A percentile compares a stretch with the other conserved stretches of the same genome.
Conservation (phyloP, 2,797 vertebrate genomes). For the Nothura maculosa region DNA sequence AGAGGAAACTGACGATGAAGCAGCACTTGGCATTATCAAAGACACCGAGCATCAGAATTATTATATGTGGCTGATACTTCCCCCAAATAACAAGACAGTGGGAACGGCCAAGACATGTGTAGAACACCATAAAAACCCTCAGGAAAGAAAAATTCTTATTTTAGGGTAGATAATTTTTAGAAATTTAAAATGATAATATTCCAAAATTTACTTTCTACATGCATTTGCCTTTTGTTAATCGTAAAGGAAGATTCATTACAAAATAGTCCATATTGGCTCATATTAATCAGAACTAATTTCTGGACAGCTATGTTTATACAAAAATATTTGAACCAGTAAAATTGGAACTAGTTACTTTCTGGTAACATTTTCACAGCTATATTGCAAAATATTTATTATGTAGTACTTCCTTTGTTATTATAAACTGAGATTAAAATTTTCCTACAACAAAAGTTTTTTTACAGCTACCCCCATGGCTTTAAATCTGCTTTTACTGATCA, state of each 20-base stretch:
- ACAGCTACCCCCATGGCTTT: not conserved
- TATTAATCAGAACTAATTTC: slow-evolving; percentile 8
- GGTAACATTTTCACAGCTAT: not conserved
- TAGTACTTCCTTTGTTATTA: not conserved
- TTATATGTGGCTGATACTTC: not conserved
- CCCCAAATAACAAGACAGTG: not conserved
- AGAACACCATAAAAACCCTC: not conserved
- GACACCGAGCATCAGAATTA: slow-evolving; percentile 4
- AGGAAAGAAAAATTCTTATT: not conserved
- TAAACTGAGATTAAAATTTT: slow-evolving; percentile 11
- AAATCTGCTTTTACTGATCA: not conserved
- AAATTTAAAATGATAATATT: not conserved
- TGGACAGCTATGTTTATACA: not conserved
- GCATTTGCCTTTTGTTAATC: slow-evolving; percentile 20
- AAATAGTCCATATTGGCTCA: not conserved
- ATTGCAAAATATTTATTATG: not conserved
- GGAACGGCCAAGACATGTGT: not conserved
- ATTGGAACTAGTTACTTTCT: too few species aligned
- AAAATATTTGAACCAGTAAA: slow-evolving; percentile 7
- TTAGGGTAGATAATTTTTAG: not conserved
- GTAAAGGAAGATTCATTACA: slow-evolving; percentile 24
- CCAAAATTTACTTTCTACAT: not conserved
- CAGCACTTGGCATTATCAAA: not conserved
- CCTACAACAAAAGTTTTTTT: not conserved
- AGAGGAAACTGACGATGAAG: not conserved